Evolutionary conservation across 2,113 vertebrate genomes (phyloP), one percentile per base, ranked within the genome.

Genomic region (Chaetodon auriga): DNA sequence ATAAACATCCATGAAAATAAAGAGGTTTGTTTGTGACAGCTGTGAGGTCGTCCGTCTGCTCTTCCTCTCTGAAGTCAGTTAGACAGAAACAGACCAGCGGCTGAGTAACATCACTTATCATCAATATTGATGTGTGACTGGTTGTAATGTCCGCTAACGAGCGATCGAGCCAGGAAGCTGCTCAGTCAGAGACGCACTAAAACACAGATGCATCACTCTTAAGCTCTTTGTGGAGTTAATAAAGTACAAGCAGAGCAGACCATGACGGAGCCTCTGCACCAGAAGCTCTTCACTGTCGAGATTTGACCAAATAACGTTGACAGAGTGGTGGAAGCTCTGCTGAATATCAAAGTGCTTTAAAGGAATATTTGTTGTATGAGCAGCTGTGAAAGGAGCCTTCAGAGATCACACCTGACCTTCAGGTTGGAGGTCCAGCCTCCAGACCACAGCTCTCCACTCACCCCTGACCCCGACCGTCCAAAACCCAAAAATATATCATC

Each of bases 111-210:
- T 79, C 82, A 61, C 64, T 76, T 60, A 30, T 43, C 82, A 80
- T 85, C 65, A 84, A 54, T 90, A 92, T 90, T 86, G 86, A 92
- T 75, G 80, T 38, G 57, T 36, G 57, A 80, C 79, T 66, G 72
- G 60, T 53, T 60, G 55, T 90, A 79, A 92, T 90, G 81, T 84
- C 63, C 38, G 2, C 72, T 92, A 86, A 92, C 82, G 87, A 81
- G 63, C 2, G 12, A 57, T 35, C 64, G 84, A 46, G 85, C 10
- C 88, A 81, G 90, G 90, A 93, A 85, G 84, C 78, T 1, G 76
- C 7, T 77, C 75, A 58, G 71, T 68, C 73, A 0, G 68, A 87
- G 83, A 69, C 10, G 46, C 7, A 19, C 53, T 64, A 4, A 58
- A 60, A 70, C 62, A 88, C 75, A 36, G 85, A 81, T 35, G 65